phyloP scores from a whole-genome alignment of 2,888 invertebrate species.

The Patella ulyssiponensis region DNA sequence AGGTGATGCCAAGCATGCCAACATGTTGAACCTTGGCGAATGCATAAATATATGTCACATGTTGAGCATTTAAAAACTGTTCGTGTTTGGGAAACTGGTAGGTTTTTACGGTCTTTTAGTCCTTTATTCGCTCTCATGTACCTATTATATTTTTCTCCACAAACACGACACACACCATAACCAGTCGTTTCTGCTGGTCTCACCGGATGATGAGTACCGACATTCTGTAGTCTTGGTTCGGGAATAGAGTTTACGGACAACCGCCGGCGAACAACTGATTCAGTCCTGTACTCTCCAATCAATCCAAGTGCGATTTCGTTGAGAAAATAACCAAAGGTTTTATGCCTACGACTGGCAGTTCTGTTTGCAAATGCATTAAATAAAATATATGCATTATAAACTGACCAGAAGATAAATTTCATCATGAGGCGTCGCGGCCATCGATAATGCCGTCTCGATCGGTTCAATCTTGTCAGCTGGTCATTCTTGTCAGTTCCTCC shows the following conservation, averaged over 20 bases:
- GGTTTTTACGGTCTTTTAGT: not conserved
- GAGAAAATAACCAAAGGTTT: conserved; percentile 20
- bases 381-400: conserved; percentile 14
- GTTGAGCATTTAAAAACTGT: conserved; percentile 17
- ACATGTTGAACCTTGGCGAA: conserved; percentile 16
- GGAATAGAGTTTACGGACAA: conserved; percentile 6
- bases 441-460: conserved; percentile 27
- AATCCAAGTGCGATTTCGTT: conserved; percentile 22
- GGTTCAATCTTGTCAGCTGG: conserved; percentile 33
- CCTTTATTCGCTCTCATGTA: not conserved
- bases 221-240: conserved; percentile 17
- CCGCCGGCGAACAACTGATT: conserved; percentile 2
- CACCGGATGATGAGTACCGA: conserved; percentile 24
- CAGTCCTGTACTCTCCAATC: conserved; percentile 20
- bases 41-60: conserved; percentile 19
- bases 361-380: not conserved
- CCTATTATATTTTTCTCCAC: conserved; percentile 3
- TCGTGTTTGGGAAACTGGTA: conserved; percentile 5
- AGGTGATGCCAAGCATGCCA: conserved; percentile 26
- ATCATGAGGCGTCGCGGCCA: conserved; percentile 32
- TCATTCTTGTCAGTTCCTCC: conserved; percentile 34
- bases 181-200: conserved; percentile 19
- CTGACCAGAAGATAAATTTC: conserved; percentile 32
- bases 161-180: conserved; percentile 25
- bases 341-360: not conserved